Evolutionary conservation across 1,140 invertebrate genomes (phyloP).

Genomic region (Drosophila orosa): DNA sequence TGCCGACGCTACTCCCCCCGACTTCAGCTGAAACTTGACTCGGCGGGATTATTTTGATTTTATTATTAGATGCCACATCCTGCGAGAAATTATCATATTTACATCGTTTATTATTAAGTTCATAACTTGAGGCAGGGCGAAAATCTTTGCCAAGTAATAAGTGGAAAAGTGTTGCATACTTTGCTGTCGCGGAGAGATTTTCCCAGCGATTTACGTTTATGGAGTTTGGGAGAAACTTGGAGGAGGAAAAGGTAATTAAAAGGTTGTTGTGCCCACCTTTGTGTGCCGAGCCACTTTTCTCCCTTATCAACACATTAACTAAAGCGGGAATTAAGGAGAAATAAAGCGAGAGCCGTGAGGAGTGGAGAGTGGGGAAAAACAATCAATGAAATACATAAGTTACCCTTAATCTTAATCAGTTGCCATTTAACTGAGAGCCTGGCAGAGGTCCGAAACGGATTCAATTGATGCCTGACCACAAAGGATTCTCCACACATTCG

Average conservation of each 20-base stretch:
- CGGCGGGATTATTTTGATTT: conserved; percentile 83
- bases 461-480: conserved; percentile 79
- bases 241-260: conserved; percentile 50
- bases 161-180: conserved; percentile 73
- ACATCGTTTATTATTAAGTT: conserved; percentile 84
- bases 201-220: conserved; percentile 68
- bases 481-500: conserved; percentile 44
- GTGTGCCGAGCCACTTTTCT: conserved; percentile 14
- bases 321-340: background rate
- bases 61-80: conserved; percentile 84
- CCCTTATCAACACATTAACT: conserved; percentile 25
- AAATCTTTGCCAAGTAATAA: conserved; percentile 50
- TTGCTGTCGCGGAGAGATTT: conserved; percentile 47
- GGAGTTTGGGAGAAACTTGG: conserved; percentile 35
- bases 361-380: conserved; percentile 41
- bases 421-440: conserved; percentile 52
- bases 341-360: background rate
- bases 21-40: conserved; percentile 30
- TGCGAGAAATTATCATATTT: conserved; percentile 85
- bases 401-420: conserved; percentile 75
- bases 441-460: conserved; percentile 56
- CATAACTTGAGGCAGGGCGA: conserved; percentile 69
- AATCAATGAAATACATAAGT: conserved; percentile 78
- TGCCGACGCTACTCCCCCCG: background rate
- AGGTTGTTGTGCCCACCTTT: conserved; percentile 24